These are phyloP conservation scores for Psophia crepitans DNA, from an alignment of 2,113 vertebrate genomes.

Conservation along the genomic window DNA sequence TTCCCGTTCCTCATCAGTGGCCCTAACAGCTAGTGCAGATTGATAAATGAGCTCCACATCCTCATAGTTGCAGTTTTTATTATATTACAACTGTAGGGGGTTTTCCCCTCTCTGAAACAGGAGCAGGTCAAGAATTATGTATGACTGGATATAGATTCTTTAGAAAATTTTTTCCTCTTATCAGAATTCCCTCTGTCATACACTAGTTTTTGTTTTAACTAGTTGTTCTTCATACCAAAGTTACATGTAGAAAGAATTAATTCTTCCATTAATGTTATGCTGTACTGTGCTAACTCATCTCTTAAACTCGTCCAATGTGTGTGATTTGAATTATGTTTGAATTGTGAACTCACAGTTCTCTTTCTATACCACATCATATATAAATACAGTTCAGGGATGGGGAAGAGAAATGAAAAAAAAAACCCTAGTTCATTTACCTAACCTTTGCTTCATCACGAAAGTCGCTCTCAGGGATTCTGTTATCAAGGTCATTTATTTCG, in stretches of 20 bases:
- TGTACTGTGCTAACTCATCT: neutral
- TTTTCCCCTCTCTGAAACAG: neutral
- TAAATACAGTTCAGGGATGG: neutral
- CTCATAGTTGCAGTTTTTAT: conserved; percentile 11
- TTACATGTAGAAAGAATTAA: neutral
- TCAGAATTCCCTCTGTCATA: neutral
- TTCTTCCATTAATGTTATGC: neutral
- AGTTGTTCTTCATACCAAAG: neutral
- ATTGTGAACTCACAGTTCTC: neutral
- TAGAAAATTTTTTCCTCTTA: neutral
- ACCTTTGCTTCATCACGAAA: neutral
- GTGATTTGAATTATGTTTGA: neutral
- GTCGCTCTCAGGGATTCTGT: neutral
- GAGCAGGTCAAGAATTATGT: neutral
- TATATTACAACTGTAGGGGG: neutral
- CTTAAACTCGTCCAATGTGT: neutral
- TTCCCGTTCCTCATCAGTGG: neutral
- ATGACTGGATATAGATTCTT: neutral
- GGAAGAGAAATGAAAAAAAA: neutral
- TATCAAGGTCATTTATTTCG: neutral
- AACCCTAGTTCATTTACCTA: neutral
- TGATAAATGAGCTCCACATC: conserved; percentile 37
- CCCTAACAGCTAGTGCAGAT: neutral
- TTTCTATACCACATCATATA: neutral
- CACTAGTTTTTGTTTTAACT: neutral